These are phyloP conservation scores for Bursaphelenchus okinawaensis DNA, from an alignment of 2,888 invertebrate genomes.

Conservation along the genomic window DNA sequence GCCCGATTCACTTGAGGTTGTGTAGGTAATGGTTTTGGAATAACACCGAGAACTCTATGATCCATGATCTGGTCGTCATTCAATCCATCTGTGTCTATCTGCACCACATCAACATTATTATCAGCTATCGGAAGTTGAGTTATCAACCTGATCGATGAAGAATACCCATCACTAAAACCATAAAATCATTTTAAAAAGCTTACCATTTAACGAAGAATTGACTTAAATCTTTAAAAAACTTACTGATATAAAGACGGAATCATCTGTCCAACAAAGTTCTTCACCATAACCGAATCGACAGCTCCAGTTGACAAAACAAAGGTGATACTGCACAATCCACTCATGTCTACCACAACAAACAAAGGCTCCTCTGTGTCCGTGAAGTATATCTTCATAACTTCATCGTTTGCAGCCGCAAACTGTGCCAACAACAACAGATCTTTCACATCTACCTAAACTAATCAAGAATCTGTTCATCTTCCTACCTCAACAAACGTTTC, in stretches of 20 bases:
- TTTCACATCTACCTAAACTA: neutral
- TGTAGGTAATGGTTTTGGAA: neutral
- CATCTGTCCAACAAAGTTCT: neutral
- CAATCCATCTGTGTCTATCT: neutral
- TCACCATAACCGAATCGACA: neutral
- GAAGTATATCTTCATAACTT: neutral
- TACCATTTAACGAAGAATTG: too few species aligned
- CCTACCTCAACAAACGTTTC: neutral
- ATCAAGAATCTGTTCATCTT: neutral
- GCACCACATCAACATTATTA: neutral
- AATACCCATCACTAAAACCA: neutral
- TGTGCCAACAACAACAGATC: neutral
- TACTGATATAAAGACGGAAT: neutral
- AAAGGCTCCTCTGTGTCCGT: neutral
- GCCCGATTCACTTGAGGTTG: neutral
- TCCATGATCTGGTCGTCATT: neutral
- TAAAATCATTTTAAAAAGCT: neutral
- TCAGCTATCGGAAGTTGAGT: neutral
- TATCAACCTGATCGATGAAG: neutral
- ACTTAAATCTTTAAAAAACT: too few species aligned
- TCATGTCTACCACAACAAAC: slow-evolving; percentile 2
- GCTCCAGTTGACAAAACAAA: neutral
- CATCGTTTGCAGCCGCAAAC: neutral
- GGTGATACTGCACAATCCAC: neutral
- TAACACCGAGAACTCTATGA: neutral